Evolutionary conservation across 2,113 vertebrate species (phyloP).

Genomic region (Periophthalmus modestus): DNA sequence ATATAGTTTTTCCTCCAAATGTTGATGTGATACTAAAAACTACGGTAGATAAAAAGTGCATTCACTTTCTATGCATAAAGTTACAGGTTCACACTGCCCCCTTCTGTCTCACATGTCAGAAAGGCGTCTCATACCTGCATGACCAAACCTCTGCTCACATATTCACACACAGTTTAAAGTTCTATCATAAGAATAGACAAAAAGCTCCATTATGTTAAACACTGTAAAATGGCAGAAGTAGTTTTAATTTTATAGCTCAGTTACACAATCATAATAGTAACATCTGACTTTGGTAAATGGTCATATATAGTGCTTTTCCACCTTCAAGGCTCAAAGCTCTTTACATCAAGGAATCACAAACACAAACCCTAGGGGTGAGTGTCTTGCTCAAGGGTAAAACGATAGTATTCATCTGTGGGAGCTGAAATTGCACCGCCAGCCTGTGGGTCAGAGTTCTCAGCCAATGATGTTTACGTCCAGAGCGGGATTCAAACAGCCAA

Average conservation of each 20-base stretch:
- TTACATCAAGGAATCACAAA: too few species aligned
- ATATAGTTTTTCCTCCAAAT: neutral
- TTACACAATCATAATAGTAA: slow-evolving; percentile 1
- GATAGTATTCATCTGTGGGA: too few species aligned
- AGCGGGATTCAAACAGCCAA: too few species aligned
- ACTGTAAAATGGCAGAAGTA: neutral
- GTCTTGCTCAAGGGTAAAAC: too few species aligned
- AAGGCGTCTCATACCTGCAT: slow-evolving; percentile 33
- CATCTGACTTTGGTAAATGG: neutral
- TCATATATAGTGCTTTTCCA: too few species aligned
- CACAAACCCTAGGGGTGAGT: too few species aligned
- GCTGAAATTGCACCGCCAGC: too few species aligned
- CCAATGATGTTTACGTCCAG: too few species aligned
- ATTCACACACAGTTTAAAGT: slow-evolving; percentile 14
- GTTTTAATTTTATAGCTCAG: neutral
- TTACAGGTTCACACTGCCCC: slow-evolving; percentile 70
- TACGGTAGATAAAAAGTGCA: neutral
- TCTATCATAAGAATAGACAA: neutral
- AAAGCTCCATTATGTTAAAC: neutral
- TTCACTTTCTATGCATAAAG: slow-evolving; percentile 23
- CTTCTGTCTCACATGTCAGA: slow-evolving; percentile 56
- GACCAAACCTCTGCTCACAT: slow-evolving; percentile 50
- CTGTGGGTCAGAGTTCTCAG: too few species aligned
- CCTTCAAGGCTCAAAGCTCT: too few species aligned
- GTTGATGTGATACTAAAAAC: neutral